Percentiles rank a stretch among this genome's conserved stretches.
These are phyloP conservation scores for Mythimna pallens DNA, from an alignment of 2,888 invertebrate genomes.

Conservation along the genomic window DNA sequence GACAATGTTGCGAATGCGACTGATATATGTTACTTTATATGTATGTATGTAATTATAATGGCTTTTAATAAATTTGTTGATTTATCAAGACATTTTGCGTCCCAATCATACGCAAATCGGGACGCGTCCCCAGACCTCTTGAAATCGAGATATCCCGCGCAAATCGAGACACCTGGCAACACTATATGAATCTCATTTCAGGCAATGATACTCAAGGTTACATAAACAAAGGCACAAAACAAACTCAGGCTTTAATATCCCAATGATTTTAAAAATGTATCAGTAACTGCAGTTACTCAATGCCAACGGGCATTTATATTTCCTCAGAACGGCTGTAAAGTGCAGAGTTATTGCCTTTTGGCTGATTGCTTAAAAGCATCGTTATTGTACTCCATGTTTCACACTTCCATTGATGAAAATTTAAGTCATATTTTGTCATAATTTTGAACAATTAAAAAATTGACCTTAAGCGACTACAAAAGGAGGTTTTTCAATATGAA, in stretches of 20 bases:
- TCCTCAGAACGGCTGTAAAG: constrained; percentile 35
- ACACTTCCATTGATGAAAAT: constrained; percentile 36
- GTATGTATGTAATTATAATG: too few species aligned
- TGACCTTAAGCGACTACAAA: neutral
- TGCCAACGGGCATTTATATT: constrained; percentile 34
- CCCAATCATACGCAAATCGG: too few species aligned
- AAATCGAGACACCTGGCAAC: too few species aligned
- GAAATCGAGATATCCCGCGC: too few species aligned
- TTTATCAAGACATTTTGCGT: too few species aligned
- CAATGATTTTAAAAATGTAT: constrained; percentile 39
- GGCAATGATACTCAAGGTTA: neutral
- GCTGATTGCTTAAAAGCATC: constrained; percentile 50
- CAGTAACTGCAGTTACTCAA: constrained; percentile 30
- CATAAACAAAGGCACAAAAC: constrained; percentile 15
- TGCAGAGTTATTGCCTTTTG: constrained; percentile 48
- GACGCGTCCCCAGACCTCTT: too few species aligned
- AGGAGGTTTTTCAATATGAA: too few species aligned
- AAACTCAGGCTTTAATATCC: constrained; percentile 34
- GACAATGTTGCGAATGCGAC: too few species aligned
- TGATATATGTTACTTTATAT: too few species aligned
- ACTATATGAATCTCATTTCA: neutral
- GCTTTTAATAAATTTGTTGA: too few species aligned
- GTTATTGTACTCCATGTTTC: constrained; percentile 10
- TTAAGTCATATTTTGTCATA: neutral
- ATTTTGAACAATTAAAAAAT: neutral